Base-by-base conservation (phyloP, 2,113 vertebrate genomes). In the Glaucidium brasilianum region DNA sequence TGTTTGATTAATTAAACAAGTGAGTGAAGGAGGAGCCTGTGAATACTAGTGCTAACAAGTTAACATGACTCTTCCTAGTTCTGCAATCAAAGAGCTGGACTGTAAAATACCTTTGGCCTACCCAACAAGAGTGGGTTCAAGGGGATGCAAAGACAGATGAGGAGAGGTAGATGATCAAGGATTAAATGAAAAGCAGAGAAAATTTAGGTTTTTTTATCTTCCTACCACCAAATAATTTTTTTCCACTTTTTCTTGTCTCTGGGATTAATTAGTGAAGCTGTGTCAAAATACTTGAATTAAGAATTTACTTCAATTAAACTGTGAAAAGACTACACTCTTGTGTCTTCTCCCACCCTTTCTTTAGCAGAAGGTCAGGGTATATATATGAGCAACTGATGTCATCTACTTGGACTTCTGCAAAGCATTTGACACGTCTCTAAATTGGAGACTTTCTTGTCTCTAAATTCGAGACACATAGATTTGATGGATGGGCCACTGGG, bases 241-340 rank as follows among this genome's bases (percentile, higher is more conserved):
- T 85, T 34, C 11, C 30, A n/a, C 23, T 59, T 85, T 62, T 93
- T 52, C 29, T 90, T 66, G 2, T 75, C 8, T 95, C 30, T 75
- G 56, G 10, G 29, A 71, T 94, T 91, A 81, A 94, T 79, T 88
- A 78, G 74, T 94, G 13, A 58, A 90, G 32, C 56, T 91, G 59
- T 94, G 71, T 90, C 34, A 94, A 94, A 92, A n/a, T 59, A 19
- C 62, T 88, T 84, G 52, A 77, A 94, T 90, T 86, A 90, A 62
- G 49, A 79, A 94, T 87, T 80, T 83, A n/a, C 32, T 94, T 85
- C 73, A 90, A 80, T 87, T 96, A 90, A 93, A 84, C 34, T 49
- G 41, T 86, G 60, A 76, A 90, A 97, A 86, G 22, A 32, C 37
- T 90, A 45, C 47, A 85, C 21, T 49, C 11, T 90, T 67, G 12